These are phyloP conservation scores for Cataglyphis albicans DNA, from an alignment of 2,888 invertebrate species.

Conservation along the genomic window DNA sequence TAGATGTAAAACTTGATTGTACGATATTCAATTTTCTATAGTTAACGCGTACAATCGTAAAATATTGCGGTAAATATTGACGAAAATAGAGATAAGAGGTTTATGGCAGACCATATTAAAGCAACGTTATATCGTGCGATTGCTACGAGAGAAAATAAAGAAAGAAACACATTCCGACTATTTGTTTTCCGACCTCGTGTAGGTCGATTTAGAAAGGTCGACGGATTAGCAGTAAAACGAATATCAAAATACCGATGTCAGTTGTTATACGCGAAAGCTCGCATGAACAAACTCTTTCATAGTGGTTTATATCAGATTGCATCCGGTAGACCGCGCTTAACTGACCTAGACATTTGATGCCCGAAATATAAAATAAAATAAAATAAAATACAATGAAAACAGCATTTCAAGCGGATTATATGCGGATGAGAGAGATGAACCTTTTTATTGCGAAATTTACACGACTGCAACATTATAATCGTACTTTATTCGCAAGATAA, in stretches of 20 bases:
- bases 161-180: slow-evolving; percentile 22
- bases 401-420: slow-evolving; percentile 5
- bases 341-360: slow-evolving; percentile 13
- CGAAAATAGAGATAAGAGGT: slow-evolving; percentile 26
- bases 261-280: slow-evolving; percentile 27
- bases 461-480: slow-evolving; percentile 1
- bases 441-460: slow-evolving; percentile 14
- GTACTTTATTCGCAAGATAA: not conserved
- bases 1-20: not conserved
- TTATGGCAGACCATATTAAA: slow-evolving; percentile 22
- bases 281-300: slow-evolving; percentile 21
- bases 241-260: slow-evolving; percentile 38
- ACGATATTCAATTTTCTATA: slow-evolving; percentile 31
- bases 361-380: slow-evolving; percentile 1
- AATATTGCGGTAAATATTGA: not conserved
- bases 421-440: not conserved
- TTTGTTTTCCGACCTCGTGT: slow-evolving; percentile 11
- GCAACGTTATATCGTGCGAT: not conserved
- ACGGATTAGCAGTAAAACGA: slow-evolving; percentile 40
- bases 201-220: slow-evolving; percentile 7
- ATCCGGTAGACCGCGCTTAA: not conserved
- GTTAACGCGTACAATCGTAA: not conserved
- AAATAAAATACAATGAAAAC: not conserved
- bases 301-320: not conserved
- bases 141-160: slow-evolving; percentile 2